phyloP scores from a whole-genome alignment of 2,113 vertebrate species.

The Anoura caudifer region DNA sequence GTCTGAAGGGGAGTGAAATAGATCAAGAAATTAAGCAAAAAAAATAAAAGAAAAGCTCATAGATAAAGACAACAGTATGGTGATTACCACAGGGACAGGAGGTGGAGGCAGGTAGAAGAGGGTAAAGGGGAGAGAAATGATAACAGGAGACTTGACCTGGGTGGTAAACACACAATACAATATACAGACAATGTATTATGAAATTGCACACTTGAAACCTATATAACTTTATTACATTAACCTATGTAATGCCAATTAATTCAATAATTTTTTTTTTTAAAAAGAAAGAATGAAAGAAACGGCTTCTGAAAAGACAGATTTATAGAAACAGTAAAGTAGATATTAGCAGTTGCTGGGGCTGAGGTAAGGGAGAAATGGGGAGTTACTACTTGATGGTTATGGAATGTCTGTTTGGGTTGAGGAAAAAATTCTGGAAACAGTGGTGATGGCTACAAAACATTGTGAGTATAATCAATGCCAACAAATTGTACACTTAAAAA shows the following conservation, averaged over 20 bases:
- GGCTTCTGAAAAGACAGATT: not conserved
- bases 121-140: not conserved
- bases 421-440: not conserved
- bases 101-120: too few species aligned
- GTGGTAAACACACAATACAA: not conserved
- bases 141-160: not conserved
- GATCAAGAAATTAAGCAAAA: too few species aligned
- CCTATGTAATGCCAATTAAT: not conserved
- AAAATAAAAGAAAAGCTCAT: too few species aligned
- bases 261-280: not conserved
- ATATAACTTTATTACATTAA: not conserved
- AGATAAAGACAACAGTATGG: too few species aligned
- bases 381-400: not conserved
- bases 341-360: not conserved
- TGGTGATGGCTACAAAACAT: not conserved
- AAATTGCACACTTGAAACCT: not conserved
- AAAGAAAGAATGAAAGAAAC: not conserved
- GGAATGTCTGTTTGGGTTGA: not conserved
- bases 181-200: not conserved
- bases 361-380: rapidly evolving
- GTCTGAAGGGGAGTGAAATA: too few species aligned
- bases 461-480: too few species aligned
- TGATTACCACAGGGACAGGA: too few species aligned
- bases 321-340: not conserved
- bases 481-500: too few species aligned